A percentile compares a stretch with the other conserved stretches of the same genome.
phyloP scores from a whole-genome alignment of 2,113 vertebrate species.

The Chionis minor region DNA sequence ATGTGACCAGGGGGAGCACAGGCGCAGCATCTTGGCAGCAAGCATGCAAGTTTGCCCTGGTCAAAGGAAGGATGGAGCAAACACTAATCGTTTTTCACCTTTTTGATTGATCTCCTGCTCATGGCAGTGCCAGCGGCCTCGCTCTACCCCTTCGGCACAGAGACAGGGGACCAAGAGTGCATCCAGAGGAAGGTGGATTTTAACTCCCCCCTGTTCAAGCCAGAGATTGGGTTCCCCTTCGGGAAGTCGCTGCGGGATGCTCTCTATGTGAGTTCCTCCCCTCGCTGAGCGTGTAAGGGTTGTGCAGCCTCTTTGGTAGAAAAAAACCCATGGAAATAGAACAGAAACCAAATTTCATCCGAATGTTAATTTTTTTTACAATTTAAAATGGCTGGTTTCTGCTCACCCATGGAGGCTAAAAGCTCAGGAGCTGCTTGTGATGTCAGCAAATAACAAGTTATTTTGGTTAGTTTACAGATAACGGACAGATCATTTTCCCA shows the following conservation, averaged over 20 bases:
- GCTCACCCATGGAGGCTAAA: neutral
- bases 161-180: slow-evolving; percentile 1
- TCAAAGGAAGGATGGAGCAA: neutral
- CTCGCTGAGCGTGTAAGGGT: neutral
- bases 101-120: neutral
- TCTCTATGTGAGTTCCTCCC: slow-evolving; percentile 69
- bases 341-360: neutral
- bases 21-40: neutral
- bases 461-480: slow-evolving; percentile 79
- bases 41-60: neutral
- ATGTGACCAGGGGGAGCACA: fast-evolving
- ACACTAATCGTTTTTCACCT: neutral
- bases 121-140: neutral
- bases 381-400: neutral
- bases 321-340: neutral
- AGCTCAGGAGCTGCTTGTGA: neutral
- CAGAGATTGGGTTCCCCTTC: slow-evolving; percentile 72
- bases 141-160: slow-evolving; percentile 51
- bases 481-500: slow-evolving; percentile 78
- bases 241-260: slow-evolving; percentile 62
- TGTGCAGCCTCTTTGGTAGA: neutral
- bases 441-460: neutral
- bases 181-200: slow-evolving; percentile 60
- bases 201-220: slow-evolving; percentile 66
- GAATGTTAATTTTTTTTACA: neutral